phyloP scores from a whole-genome alignment of 2,888 invertebrate species.

The Caenorhabditis uteleia region DNA sequence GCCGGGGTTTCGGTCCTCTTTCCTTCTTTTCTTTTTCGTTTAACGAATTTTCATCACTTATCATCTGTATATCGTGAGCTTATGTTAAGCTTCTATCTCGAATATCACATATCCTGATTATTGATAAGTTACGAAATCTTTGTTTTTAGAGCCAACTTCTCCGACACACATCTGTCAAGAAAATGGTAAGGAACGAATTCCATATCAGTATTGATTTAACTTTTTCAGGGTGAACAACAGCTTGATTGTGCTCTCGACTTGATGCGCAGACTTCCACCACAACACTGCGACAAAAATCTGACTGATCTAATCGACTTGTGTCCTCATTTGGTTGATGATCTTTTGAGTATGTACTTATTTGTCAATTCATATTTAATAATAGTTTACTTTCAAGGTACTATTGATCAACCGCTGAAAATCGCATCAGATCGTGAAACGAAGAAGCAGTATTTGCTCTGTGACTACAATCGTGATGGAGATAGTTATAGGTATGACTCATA shows the following conservation, averaged over 20 bases:
- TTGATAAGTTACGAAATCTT: background rate
- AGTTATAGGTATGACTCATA: slow-evolving; percentile 80
- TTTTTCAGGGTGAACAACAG: slow-evolving; percentile 72
- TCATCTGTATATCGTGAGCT: no score
- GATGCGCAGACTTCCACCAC: slow-evolving; percentile 97
- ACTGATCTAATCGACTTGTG: slow-evolving; percentile 92
- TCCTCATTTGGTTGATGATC: slow-evolving; percentile 57
- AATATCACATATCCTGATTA: background rate
- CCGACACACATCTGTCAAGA: background rate
- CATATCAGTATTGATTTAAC: background rate
- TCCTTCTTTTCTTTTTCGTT: no score
- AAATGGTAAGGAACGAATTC: slow-evolving; percentile 15
- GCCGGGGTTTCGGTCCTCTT: no score
- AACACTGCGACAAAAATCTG: slow-evolving; percentile 97
- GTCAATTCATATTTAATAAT: background rate
- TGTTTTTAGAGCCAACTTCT: slow-evolving; percentile 8
- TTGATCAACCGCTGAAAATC: slow-evolving; percentile 97
- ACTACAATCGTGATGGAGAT: slow-evolving; percentile 98
- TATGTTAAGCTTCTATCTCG: no score
- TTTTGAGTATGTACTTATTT: slow-evolving; percentile 37
- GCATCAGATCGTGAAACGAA: slow-evolving; percentile 89
- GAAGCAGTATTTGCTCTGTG: slow-evolving; percentile 95
- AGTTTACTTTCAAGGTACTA: slow-evolving; percentile 72
- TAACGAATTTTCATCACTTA: no score
- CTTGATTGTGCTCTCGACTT: slow-evolving; percentile 98